Conservation (phyloP, 2,888 invertebrate species). For the Platerodrilus igneus region DNA sequence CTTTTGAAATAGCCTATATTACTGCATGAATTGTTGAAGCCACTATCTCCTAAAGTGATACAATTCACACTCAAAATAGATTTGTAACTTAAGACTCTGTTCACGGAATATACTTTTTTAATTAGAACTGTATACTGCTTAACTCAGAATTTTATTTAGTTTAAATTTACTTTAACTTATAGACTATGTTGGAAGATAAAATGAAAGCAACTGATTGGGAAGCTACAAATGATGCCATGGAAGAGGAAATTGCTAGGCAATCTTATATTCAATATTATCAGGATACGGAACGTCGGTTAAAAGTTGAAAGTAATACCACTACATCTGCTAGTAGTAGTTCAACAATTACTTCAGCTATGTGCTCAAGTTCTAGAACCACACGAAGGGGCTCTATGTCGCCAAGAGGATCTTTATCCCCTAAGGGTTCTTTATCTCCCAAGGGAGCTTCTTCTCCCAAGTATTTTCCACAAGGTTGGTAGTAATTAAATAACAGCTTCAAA, state of each 20-base stretch:
- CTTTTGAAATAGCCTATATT: too few relatives aligned
- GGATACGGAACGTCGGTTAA: conserved; percentile 44
- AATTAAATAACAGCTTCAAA: too few relatives aligned
- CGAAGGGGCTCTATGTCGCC: conserved; percentile 44
- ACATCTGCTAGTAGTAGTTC: conserved; percentile 41
- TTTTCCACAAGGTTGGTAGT: not conserved
- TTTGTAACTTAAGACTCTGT: too few relatives aligned
- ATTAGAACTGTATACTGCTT: too few relatives aligned
- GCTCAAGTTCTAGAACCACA: conserved; percentile 39
- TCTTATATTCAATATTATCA: conserved; percentile 69
- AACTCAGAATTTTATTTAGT: too few relatives aligned
- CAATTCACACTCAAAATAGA: too few relatives aligned
- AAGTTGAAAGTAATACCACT: conserved; percentile 40
- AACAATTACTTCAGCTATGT: conserved; percentile 42
- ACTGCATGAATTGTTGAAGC: too few relatives aligned
- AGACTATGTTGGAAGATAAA: conserved; percentile 89
- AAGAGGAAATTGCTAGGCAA: conserved; percentile 81
- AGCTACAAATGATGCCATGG: conserved; percentile 84
- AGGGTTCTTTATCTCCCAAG: conserved; percentile 40
- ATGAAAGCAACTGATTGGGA: conserved; percentile 87
- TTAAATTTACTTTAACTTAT: conserved; percentile 21
- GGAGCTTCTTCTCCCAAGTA: conserved; percentile 29
- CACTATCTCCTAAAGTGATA: too few relatives aligned
- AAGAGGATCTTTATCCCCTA: conserved; percentile 44
- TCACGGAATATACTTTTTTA: too few relatives aligned